Evolutionary conservation across 2,797 vertebrate genomes (phyloP).

Genomic region (Acanthis flammea): DNA sequence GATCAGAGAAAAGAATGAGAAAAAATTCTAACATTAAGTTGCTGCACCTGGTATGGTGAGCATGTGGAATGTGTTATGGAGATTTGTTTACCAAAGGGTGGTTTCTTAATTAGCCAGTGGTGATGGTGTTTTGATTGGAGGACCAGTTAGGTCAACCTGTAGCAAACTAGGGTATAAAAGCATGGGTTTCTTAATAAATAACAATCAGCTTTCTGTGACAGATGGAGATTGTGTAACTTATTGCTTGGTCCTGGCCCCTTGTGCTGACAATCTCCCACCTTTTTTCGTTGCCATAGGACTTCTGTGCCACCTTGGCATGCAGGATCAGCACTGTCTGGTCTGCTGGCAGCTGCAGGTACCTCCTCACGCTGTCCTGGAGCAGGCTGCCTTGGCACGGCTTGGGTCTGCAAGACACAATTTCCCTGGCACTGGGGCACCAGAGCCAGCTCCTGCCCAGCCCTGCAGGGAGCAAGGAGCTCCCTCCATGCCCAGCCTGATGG

Average conservation of each 20-base stretch:
- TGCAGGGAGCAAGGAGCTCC: not conserved
- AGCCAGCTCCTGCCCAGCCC: not conserved
- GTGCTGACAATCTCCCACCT: conserved; percentile 72
- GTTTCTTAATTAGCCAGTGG: not conserved
- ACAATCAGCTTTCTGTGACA: not conserved
- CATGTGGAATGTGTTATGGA: not conserved
- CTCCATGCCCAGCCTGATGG: fast-evolving
- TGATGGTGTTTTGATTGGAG: not conserved
- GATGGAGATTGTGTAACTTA: not conserved
- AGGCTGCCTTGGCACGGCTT: conserved; percentile 33
- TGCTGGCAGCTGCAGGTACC: conserved; percentile 79
- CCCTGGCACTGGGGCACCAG: not conserved
- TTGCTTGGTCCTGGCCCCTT: not conserved
- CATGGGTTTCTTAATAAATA: not conserved
- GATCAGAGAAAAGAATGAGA: not conserved
- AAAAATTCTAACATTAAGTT: not conserved
- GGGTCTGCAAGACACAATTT: conserved; percentile 21
- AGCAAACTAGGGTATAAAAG: not conserved
- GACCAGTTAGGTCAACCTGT: not conserved
- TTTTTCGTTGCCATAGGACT: conserved; percentile 95
- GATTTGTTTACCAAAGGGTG: not conserved
- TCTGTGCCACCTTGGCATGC: conserved; percentile 94
- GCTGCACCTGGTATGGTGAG: not conserved
- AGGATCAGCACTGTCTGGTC: conserved; percentile 88
- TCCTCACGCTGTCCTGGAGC: conserved; percentile 72